Base-by-base conservation (phyloP, 1,140 invertebrate genomes). In the Tetragnatha versicolor region DNA sequence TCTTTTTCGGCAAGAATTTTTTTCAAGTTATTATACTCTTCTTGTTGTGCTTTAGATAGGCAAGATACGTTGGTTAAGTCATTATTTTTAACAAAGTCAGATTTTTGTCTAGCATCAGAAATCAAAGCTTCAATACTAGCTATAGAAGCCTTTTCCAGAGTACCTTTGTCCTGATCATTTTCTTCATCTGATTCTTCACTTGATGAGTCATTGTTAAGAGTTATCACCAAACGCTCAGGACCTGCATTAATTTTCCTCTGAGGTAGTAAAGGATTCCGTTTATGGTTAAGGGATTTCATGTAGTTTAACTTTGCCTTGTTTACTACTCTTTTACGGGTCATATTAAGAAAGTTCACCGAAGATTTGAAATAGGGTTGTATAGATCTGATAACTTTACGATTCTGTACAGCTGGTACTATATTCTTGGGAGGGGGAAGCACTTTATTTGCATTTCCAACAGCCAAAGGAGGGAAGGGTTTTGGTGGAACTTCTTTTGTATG, bases 31-130 rank as follows among this genome's bases (percentile, higher is more conserved):
- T 55, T 77, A 33, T 77, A 77, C 39, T 77, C 60, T 55, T 77
- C 73, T 25, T 77, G 73, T 55, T 77, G 73, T 7, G 73, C 73
- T 77, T 77, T 77, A 10, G 73, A 77, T 7, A 77, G 25, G 29
- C 61, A 77, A 39, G 73, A 77, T 22, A 77, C 31, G 31, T 58
- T 27, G 5, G 2, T n/a, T n/a, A n/a, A n/a, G n/a, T n/a, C n/a
- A n/a, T n/a, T n/a, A 22, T 45, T 45, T 27, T 45, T 66, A 22
- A 22, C 39, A 17, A 10, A 12, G 37, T 60, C 53, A 22, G 72
- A 75, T 49, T 63, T 47, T 9, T 39, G 33, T 53, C 73, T 77
- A 3, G 60, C 60, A 77, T 37, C 35, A 20, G 45, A 65, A 39
- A 77, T 77, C 12, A 77, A 20, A 37, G 73, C 73, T 53, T 77